Evolutionary conservation across 2,113 vertebrate genomes (phyloP).

Genomic region (sheep (Ovis aries)): ARS-UI_Ramb_v3.0 NC_056077.1:28569001-28569500

Average conservation of each 20-base stretch:
- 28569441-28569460: background rate
- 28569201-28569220: background rate
- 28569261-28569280: background rate
- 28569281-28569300: background rate
- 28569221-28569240: background rate
- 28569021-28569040: slow-evolving; percentile 39
- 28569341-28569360: background rate
- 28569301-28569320: background rate
- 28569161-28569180: background rate
- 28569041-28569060: background rate
- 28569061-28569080: slow-evolving; percentile 60
- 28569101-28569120: background rate
- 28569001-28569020: background rate
- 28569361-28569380: background rate
- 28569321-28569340: background rate
- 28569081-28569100: background rate
- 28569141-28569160: background rate
- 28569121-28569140: background rate
- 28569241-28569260: background rate
- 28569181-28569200: background rate
- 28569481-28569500: background rate
- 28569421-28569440: background rate
- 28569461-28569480: background rate
- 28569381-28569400: background rate
- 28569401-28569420: background rate